Evolutionary conservation across 1,140 invertebrate genomes (phyloP).

Genomic region (Anoplophora glabripennis): DNA sequence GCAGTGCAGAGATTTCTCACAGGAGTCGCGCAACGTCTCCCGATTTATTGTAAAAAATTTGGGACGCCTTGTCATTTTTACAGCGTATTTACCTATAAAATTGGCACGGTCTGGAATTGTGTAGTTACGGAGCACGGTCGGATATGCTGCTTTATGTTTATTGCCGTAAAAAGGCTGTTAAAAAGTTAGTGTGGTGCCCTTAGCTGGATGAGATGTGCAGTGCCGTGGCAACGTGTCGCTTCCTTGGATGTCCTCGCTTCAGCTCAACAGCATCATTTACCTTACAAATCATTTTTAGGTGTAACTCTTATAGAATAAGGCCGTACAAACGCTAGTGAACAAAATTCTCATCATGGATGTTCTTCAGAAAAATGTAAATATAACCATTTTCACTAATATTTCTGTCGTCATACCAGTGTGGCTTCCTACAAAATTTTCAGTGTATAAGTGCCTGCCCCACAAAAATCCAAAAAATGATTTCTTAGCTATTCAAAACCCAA

Average conservation of each 20-base stretch:
- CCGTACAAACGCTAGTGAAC: conserved; percentile 29
- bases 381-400: conserved; percentile 23
- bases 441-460: too few relatives aligned
- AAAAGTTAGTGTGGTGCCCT: conserved; percentile 8
- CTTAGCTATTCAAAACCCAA: too few relatives aligned
- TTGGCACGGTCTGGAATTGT: too few relatives aligned
- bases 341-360: conserved; percentile 40
- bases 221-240: conserved; percentile 11
- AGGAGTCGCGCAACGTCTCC: too few relatives aligned
- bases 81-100: too few relatives aligned
- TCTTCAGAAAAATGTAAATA: conserved; percentile 45
- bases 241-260: background rate
- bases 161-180: conserved; percentile 1
- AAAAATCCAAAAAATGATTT: too few relatives aligned
- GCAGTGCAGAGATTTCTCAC: too few relatives aligned
- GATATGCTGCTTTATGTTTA: background rate
- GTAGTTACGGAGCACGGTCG: too few relatives aligned
- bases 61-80: too few relatives aligned
- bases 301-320: conserved; percentile 35
- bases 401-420: too few relatives aligned
- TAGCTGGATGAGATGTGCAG: conserved; percentile 15
- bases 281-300: conserved; percentile 39
- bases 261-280: conserved; percentile 22
- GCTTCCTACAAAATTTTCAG: too few relatives aligned
- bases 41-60: too few relatives aligned